Percentiles rank a stretch among this genome's conserved stretches.
phyloP scores from a whole-genome alignment of 2,113 vertebrate genomes.

The Castor canadensis region DNA sequence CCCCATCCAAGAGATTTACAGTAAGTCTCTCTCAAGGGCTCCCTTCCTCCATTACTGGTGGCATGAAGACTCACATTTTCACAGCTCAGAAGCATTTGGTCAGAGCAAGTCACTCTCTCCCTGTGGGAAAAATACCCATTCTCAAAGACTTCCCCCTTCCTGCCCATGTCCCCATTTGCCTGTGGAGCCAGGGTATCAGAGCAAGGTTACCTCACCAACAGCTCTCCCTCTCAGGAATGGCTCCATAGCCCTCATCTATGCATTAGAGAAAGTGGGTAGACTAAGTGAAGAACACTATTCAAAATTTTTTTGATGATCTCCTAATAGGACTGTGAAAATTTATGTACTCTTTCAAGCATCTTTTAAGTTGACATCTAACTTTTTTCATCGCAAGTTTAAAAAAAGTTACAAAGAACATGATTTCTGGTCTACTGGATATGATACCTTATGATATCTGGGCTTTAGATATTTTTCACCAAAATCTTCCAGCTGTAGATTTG shows the following conservation, averaged over 20 bases:
- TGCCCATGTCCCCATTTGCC: no score
- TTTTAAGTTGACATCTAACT: neutral
- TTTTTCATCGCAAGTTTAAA: neutral
- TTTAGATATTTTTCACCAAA: slow-evolving; percentile 27
- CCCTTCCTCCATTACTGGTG: neutral
- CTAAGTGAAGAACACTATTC: neutral
- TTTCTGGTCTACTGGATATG: neutral
- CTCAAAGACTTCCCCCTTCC: neutral
- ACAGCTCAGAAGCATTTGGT: neutral
- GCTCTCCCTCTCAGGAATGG: neutral
- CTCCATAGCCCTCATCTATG: no score
- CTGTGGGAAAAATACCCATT: neutral
- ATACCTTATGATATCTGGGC: neutral
- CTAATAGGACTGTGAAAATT: slow-evolving; percentile 8
- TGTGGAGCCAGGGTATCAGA: neutral
- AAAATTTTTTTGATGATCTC: neutral
- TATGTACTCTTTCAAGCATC: neutral
- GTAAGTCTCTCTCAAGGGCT: neutral
- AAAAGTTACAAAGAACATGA: neutral
- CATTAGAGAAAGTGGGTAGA: neutral
- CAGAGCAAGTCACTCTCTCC: neutral
- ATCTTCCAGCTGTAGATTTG: neutral
- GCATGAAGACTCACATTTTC: neutral
- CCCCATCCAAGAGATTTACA: accelerated
- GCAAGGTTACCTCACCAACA: no score